These are phyloP conservation scores for Pseudochaenichthys georgianus DNA, from an alignment of 2,797 vertebrate genomes.

Conservation along the genomic window DNA sequence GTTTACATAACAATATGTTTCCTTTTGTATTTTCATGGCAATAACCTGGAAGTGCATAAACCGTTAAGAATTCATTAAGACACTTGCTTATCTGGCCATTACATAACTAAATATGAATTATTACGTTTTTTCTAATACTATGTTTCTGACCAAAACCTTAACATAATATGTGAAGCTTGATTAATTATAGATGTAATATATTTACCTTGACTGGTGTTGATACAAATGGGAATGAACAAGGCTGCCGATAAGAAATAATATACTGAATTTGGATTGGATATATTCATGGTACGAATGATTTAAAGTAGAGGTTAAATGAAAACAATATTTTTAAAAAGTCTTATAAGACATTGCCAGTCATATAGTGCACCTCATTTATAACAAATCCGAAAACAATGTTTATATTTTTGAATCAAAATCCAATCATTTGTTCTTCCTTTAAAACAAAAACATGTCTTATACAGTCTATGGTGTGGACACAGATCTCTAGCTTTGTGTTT, in stretches of 20 bases:
- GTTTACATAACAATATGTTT: background rate
- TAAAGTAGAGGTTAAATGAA: too few species aligned
- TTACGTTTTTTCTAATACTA: background rate
- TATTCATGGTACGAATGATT: too few species aligned
- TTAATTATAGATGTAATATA: background rate
- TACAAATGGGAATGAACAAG: background rate
- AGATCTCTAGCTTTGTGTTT: too few species aligned
- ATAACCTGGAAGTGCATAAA: background rate
- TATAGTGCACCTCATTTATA: too few species aligned
- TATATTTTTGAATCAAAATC: too few species aligned
- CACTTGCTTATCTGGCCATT: background rate
- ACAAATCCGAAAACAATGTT: too few species aligned
- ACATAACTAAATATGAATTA: background rate
- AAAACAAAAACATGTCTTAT: too few species aligned
- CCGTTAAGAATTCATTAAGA: too few species aligned
- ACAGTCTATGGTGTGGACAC: too few species aligned
- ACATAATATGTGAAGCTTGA: background rate
- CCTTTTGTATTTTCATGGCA: background rate
- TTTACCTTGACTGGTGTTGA: background rate
- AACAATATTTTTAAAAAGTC: too few species aligned
- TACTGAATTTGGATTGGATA: background rate
- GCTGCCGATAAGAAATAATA: background rate
- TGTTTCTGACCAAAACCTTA: background rate
- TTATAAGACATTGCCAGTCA: too few species aligned
- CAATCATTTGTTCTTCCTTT: too few species aligned